Evolutionary conservation across 2,113 vertebrate genomes (phyloP).

Genomic region (Gnathonemus echidnorhynchus): DNA sequence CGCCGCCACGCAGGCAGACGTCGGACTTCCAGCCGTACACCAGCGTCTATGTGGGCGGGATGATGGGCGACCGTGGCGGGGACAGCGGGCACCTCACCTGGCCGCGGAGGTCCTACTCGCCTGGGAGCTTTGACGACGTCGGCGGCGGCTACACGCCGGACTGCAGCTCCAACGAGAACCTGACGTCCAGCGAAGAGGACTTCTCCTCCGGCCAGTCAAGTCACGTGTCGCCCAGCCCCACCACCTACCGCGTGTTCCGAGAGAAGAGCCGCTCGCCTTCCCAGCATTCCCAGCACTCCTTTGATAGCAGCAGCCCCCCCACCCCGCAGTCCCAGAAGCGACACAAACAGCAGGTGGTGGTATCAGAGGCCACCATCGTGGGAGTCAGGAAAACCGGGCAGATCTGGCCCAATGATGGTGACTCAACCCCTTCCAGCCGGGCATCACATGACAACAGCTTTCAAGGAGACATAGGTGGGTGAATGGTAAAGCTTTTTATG

Average conservation of each 20-base stretch:
- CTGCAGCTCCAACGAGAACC: conserved; percentile 97
- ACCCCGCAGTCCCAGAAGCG: conserved; percentile 91
- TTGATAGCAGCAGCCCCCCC: conserved; percentile 92
- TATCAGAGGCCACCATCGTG: conserved; percentile 86
- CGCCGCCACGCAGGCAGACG: conserved; percentile 73
- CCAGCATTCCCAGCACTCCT: conserved; percentile 92
- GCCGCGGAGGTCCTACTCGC: conserved; percentile 92
- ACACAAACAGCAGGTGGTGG: conserved; percentile 75
- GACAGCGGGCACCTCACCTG: conserved; percentile 88
- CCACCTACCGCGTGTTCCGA: conserved; percentile 74
- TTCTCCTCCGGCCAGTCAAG: conserved; percentile 94
- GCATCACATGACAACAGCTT: conserved; percentile 75
- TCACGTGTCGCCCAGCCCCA: conserved; percentile 88
- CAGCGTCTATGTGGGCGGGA: conserved; percentile 77
- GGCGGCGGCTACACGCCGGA: conserved; percentile 90
- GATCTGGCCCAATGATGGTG: conserved; percentile 86
- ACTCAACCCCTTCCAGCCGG: conserved; percentile 61
- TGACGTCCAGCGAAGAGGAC: conserved; percentile 97
- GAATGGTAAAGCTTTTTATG: background rate
- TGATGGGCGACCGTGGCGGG: conserved; percentile 58
- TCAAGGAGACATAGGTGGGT: conserved; percentile 74
- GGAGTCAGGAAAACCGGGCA: conserved; percentile 88
- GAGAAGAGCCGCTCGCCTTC: conserved; percentile 91
- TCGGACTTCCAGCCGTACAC: conserved; percentile 84
- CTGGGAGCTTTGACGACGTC: conserved; percentile 83